phyloP scores from a whole-genome alignment of 2,888 invertebrate genomes.

The Patella pellucida region DNA sequence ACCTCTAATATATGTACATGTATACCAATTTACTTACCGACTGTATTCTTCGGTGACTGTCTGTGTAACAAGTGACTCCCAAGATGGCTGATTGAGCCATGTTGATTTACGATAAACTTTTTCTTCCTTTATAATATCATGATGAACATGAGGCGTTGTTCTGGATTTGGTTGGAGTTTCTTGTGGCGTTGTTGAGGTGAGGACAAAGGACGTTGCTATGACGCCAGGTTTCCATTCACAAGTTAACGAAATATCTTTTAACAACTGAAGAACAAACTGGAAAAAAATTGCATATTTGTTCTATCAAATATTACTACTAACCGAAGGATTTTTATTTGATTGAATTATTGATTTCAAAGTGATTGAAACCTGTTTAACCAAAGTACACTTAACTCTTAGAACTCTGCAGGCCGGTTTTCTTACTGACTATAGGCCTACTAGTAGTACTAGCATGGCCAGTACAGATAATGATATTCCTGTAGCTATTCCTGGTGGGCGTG shows the following conservation, averaged over 20 bases:
- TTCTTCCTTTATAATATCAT: conserved; percentile 51
- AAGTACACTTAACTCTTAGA: no score
- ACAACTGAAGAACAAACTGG: conserved; percentile 48
- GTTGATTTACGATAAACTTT: conserved; percentile 26
- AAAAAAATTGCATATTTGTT: conserved; percentile 6
- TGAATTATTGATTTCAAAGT: not conserved
- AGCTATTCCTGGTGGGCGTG: no score
- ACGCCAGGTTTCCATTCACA: conserved; percentile 60
- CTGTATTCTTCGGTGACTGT: conserved; percentile 46
- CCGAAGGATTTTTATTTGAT: not conserved
- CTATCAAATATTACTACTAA: not conserved
- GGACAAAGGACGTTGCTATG: conserved; percentile 32
- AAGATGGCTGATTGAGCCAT: conserved; percentile 26
- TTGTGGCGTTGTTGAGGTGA: conserved; percentile 15
- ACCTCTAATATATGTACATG: no score
- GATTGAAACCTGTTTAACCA: no score
- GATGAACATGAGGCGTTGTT: conserved; percentile 46
- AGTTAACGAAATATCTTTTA: conserved; percentile 54
- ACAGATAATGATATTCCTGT: no score
- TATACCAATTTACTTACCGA: conserved; percentile 33
- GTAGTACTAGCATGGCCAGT: no score
- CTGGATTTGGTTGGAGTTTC: conserved; percentile 25
- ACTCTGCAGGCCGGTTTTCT: no score
- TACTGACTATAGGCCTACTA: no score
- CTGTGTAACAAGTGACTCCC: conserved; percentile 35